phyloP scores from a whole-genome alignment of 2,888 invertebrate species.

The Drosophila birchii region DNA sequence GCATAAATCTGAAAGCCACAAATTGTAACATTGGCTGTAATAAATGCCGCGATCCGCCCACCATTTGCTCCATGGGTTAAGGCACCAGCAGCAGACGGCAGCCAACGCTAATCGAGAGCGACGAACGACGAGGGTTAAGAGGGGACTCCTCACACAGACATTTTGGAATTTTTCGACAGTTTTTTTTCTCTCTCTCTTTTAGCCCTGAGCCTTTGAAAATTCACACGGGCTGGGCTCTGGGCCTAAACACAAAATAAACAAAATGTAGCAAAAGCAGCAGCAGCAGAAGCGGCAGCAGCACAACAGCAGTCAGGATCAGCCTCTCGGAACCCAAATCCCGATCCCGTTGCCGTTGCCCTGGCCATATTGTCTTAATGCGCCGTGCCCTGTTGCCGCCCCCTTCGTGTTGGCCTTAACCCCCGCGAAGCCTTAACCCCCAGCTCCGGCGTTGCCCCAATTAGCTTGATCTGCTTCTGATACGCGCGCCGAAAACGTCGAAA shows the following conservation, averaged over 20 bases:
- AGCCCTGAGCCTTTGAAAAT: constrained; percentile 81
- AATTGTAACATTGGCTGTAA: constrained; percentile 84
- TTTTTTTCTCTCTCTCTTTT: constrained; percentile 38
- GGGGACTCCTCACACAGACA: constrained; percentile 37
- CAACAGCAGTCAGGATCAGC: constrained; percentile 54
- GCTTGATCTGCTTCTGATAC: constrained; percentile 84
- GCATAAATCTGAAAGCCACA: constrained; percentile 82
- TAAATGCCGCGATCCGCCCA: constrained; percentile 81
- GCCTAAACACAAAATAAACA: constrained; percentile 81
- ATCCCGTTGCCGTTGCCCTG: constrained; percentile 4
- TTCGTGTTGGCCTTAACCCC: constrained; percentile 16
- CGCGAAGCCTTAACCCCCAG: constrained; percentile 11
- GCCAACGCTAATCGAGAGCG: constrained; percentile 74
- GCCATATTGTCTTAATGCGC: constrained; percentile 78
- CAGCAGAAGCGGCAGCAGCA: constrained; percentile 16
- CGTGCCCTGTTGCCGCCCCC: constrained; percentile 58
- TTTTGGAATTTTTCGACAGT: constrained; percentile 74
- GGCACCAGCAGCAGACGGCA: constrained; percentile 20
- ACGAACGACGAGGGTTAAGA: constrained; percentile 25
- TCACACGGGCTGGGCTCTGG: constrained; percentile 65
- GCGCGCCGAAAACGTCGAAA: constrained; percentile 70
- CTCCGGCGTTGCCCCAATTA: constrained; percentile 81
- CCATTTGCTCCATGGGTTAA: constrained; percentile 69
- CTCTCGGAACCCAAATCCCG: constrained; percentile 15
- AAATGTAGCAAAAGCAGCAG: constrained; percentile 65